Evolutionary conservation across 1,140 invertebrate genomes (phyloP).

Genomic region (Leptopilina boulardi): DNA sequence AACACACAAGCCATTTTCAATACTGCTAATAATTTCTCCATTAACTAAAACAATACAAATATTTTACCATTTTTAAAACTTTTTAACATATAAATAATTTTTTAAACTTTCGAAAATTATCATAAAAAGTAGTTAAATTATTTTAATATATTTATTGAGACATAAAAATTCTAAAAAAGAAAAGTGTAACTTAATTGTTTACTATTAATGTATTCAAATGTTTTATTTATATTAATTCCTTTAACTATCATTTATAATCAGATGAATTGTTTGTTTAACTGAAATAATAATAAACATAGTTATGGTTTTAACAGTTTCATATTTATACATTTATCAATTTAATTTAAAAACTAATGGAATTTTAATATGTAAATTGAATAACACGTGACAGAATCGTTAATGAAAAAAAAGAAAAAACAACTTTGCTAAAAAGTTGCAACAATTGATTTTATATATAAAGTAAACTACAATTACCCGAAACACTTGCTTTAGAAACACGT

Average conservation of each 20-base stretch:
- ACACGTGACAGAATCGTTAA: not conserved
- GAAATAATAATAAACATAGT: too few relatives aligned
- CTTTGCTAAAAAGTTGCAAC: constrained; percentile 22
- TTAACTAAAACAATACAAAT: constrained; percentile 80
- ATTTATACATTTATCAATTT: not conserved
- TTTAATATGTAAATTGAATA: not conserved
- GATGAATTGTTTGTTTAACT: too few relatives aligned
- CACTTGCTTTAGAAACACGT: constrained; percentile 83
- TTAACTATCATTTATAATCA: too few relatives aligned
- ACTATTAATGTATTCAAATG: too few relatives aligned
- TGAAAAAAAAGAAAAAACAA: constrained; percentile 39
- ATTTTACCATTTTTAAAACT: not conserved
- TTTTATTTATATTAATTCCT: too few relatives aligned
- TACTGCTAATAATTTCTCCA: constrained; percentile 86
- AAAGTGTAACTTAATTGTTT: too few relatives aligned
- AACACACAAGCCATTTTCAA: constrained; percentile 90
- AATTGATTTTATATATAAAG: constrained; percentile 35
- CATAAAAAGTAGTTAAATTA: not conserved
- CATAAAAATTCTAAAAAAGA: too few relatives aligned
- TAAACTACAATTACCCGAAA: constrained; percentile 78
- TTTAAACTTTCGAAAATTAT: not conserved
- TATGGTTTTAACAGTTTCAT: not conserved
- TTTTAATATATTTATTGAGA: too few relatives aligned
- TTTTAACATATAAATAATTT: not conserved
- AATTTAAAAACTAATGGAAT: not conserved